phyloP scores from a whole-genome alignment of 2,113 vertebrate genomes.

The Ciconia maguari region DNA sequence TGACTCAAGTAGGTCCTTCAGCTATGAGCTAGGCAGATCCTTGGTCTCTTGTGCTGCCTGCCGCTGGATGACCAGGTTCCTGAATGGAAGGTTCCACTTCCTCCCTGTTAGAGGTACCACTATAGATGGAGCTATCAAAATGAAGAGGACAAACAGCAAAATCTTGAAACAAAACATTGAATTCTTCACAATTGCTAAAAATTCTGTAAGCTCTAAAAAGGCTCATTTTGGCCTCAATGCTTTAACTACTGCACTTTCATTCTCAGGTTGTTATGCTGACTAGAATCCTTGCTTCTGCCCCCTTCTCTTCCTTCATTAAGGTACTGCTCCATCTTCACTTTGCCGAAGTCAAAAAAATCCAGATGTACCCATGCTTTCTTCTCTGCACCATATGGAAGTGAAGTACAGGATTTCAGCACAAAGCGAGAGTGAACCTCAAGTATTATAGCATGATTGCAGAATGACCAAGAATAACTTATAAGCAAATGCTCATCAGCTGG shows the following conservation, averaged over 20 bases:
- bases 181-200: background rate
- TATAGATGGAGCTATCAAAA: background rate
- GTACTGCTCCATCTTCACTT: background rate
- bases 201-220: background rate
- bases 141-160: background rate
- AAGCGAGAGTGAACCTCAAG: background rate
- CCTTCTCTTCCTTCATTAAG: background rate
- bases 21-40: background rate
- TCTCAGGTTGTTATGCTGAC: background rate
- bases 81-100: background rate
- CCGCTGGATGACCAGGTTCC: background rate
- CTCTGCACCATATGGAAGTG: background rate
- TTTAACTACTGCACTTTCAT: background rate
- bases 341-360: background rate
- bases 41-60: background rate
- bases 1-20: background rate
- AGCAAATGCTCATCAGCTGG: background rate
- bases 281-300: background rate
- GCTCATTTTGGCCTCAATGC: background rate
- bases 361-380: background rate
- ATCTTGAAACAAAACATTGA: background rate
- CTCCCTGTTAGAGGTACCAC: background rate
- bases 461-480: background rate
- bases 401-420: background rate
- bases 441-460: background rate